Conservation (phyloP, 2,113 vertebrate species). For the Emydocephalus ijimae region DNA sequence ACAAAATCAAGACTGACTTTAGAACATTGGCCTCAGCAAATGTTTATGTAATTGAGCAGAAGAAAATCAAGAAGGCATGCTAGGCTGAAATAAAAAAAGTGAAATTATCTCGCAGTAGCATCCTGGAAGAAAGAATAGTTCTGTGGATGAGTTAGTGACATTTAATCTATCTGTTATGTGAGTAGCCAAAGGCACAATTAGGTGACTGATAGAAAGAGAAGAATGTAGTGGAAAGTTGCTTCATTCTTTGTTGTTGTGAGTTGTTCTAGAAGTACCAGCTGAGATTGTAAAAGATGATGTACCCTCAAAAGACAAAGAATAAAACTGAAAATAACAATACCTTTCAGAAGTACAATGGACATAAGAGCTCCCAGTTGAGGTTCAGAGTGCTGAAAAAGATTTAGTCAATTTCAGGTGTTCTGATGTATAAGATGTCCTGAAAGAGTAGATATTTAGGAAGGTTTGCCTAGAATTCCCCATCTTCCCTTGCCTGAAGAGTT, state of each 20-base stretch:
- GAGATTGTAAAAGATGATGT: not conserved
- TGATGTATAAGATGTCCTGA: not conserved
- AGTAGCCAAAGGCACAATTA: not conserved
- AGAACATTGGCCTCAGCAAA: not conserved
- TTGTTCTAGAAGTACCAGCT: not conserved
- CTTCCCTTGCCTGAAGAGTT: not conserved
- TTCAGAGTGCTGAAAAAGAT: not conserved
- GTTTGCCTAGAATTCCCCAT: not conserved
- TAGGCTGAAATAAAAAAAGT: not conserved
- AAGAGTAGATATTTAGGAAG: not conserved
- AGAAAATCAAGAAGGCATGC: not conserved
- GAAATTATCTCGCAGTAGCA: not conserved
- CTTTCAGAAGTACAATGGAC: not conserved
- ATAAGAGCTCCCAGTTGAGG: not conserved
- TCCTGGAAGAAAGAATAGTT: not conserved
- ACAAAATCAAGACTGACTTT: not conserved
- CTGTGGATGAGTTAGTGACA: not conserved
- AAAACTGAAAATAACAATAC: not conserved
- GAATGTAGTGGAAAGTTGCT: not conserved
- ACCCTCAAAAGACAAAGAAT: not conserved
- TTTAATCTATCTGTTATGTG: not conserved
- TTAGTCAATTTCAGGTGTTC: not conserved
- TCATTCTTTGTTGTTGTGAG: not conserved
- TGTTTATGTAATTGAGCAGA: not conserved
- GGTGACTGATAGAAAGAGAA: not conserved